These are phyloP conservation scores for Limnothrissa miodon DNA, from an alignment of 2,113 vertebrate genomes.

Conservation along the genomic window DNA sequence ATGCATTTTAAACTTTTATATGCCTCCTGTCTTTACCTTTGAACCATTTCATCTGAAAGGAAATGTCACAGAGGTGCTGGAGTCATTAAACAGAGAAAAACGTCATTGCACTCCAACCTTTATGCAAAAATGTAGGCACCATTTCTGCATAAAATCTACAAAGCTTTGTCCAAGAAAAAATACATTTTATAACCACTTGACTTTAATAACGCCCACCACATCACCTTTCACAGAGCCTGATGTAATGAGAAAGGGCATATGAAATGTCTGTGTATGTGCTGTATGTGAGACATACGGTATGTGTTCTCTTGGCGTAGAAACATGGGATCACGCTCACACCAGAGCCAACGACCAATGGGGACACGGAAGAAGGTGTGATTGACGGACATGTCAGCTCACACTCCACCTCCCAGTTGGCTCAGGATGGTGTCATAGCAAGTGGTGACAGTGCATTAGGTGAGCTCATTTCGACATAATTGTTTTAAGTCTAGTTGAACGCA, in stretches of 20 bases:
- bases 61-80: no score
- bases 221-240: not conserved
- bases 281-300: not conserved
- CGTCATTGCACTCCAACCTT: no score
- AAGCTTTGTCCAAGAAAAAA: no score
- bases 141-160: no score
- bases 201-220: not conserved
- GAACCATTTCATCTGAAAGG: not conserved
- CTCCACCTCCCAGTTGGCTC: slow-evolving; percentile 53
- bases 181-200: no score
- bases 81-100: no score
- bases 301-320: slow-evolving; percentile 69
- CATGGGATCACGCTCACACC: slow-evolving; percentile 76
- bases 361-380: slow-evolving; percentile 50
- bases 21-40: not conserved
- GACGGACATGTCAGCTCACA: slow-evolving; percentile 52
- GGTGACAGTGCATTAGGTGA: slow-evolving; percentile 81
- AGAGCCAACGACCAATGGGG: slow-evolving; percentile 75
- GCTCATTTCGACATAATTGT: slow-evolving; percentile 30
- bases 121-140: no score
- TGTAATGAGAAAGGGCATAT: not conserved
- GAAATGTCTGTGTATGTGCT: not conserved
- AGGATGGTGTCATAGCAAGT: slow-evolving; percentile 56
- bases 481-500: no score
- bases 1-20: not conserved